Percentiles rank a stretch among this genome's conserved stretches.
Conservation (phyloP, 2,888 invertebrate genomes). For the Brenthis hecate region DNA sequence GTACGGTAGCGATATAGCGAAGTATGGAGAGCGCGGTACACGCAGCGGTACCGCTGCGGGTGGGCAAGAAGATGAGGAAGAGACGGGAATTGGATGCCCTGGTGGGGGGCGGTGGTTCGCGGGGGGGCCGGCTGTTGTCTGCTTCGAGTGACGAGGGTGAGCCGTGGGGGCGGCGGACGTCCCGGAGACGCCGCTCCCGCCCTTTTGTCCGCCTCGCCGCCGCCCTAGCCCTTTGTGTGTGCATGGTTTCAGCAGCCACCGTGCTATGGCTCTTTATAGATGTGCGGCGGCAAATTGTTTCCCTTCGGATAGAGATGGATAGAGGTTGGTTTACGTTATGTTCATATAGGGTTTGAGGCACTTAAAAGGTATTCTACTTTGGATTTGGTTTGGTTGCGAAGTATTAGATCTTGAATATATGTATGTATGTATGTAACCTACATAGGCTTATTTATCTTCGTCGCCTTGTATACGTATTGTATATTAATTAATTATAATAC, state of each 20-base stretch:
- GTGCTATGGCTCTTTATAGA: conserved; percentile 87
- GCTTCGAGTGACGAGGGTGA: conserved; percentile 83
- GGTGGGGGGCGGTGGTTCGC: conserved; percentile 79
- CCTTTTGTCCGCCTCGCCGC: conserved; percentile 83
- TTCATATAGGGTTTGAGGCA: not conserved
- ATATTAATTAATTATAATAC: too few relatives aligned
- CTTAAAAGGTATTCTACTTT: conserved; percentile 12
- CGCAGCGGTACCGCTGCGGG: conserved; percentile 84
- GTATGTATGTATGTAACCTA: too few relatives aligned
- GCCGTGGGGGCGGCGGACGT: conserved; percentile 74
- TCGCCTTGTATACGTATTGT: too few relatives aligned
- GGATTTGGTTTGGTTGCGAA: conserved; percentile 12
- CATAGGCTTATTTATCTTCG: too few relatives aligned
- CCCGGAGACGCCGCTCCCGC: conserved; percentile 69
- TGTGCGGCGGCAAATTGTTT: conserved; percentile 85
- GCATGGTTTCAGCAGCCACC: conserved; percentile 84
- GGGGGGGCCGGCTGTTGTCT: conserved; percentile 83
- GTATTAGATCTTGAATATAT: too few relatives aligned
- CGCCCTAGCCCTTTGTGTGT: conserved; percentile 83
- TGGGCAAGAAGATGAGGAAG: conserved; percentile 89
- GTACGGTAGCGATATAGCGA: conserved; percentile 62
- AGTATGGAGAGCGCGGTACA: conserved; percentile 81
- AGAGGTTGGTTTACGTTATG: conserved; percentile 78
- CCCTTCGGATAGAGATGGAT: conserved; percentile 84
- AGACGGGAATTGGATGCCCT: conserved; percentile 89